Conservation (phyloP, 1,140 invertebrate species). For the Drosophila orena region DNA sequence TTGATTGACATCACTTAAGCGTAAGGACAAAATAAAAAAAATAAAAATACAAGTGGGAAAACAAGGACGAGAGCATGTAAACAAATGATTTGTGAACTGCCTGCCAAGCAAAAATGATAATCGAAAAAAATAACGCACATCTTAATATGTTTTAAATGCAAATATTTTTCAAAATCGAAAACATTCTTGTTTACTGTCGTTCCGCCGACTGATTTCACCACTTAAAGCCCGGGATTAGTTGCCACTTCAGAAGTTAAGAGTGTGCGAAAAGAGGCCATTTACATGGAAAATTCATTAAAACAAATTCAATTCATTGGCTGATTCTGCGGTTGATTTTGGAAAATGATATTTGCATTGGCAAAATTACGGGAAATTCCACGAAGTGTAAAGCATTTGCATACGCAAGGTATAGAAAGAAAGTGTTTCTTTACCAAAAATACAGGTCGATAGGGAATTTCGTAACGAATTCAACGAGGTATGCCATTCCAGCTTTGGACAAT, state of each 20-base stretch:
- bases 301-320: not conserved
- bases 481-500: too few species aligned
- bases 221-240: constrained; percentile 29
- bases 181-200: not conserved
- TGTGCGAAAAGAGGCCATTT: constrained; percentile 2
- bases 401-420: too few species aligned
- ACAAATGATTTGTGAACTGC: constrained; percentile 65
- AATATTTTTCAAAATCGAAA: constrained; percentile 18
- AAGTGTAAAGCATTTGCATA: not conserved
- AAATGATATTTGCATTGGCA: not conserved
- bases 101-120: constrained; percentile 24
- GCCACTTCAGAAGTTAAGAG: constrained; percentile 15
- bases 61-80: constrained; percentile 27
- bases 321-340: not conserved
- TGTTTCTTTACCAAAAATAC: too few species aligned
- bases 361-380: not conserved
- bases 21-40: constrained; percentile 30
- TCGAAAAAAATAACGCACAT: constrained; percentile 13
- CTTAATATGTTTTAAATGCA: constrained; percentile 48
- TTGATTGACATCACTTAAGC: constrained; percentile 76
- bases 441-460: too few species aligned
- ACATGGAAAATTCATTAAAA: not conserved
- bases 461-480: too few species aligned
- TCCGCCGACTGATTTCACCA: not conserved
- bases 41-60: not conserved